phyloP scores from a whole-genome alignment of 2,113 vertebrate species.

The Leucosticte australis region DNA sequence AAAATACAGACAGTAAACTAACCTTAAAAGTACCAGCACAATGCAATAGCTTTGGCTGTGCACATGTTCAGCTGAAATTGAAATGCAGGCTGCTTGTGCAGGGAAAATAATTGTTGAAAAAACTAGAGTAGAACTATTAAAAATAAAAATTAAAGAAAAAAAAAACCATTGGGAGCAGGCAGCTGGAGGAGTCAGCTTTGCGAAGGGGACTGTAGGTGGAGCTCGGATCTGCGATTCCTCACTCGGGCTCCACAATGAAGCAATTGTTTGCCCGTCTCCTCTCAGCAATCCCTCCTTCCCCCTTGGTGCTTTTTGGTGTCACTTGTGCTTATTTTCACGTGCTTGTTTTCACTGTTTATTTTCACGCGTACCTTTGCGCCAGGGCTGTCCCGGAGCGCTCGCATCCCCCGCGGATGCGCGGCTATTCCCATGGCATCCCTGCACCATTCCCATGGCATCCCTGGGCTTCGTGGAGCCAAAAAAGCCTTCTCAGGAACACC shows the following conservation, averaged over 20 bases:
- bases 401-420: constrained; percentile 78
- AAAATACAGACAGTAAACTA: constrained; percentile 10
- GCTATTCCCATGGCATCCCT: constrained; percentile 82
- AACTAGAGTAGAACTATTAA: background rate
- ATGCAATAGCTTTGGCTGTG: fast-evolving
- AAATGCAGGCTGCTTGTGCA: fast-evolving
- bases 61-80: fast-evolving
- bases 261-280: constrained; percentile 77
- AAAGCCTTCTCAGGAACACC: constrained; percentile 87
- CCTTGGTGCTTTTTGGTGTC: constrained; percentile 67
- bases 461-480: constrained; percentile 76
- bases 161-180: background rate
- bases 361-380: constrained; percentile 81
- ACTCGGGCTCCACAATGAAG: constrained; percentile 77
- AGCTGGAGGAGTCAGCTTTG: constrained; percentile 37
- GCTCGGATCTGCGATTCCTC: constrained; percentile 87
- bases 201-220: constrained; percentile 90
- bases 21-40: background rate
- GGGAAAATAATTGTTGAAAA: background rate
- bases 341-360: constrained; percentile 70
- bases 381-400: constrained; percentile 77
- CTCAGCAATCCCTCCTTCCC: constrained; percentile 64
- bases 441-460: constrained; percentile 83
- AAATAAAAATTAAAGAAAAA: background rate
- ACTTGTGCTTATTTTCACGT: constrained; percentile 81